Conservation (phyloP, 2,113 vertebrate species). For the Nyctereutes procyonoides region DNA sequence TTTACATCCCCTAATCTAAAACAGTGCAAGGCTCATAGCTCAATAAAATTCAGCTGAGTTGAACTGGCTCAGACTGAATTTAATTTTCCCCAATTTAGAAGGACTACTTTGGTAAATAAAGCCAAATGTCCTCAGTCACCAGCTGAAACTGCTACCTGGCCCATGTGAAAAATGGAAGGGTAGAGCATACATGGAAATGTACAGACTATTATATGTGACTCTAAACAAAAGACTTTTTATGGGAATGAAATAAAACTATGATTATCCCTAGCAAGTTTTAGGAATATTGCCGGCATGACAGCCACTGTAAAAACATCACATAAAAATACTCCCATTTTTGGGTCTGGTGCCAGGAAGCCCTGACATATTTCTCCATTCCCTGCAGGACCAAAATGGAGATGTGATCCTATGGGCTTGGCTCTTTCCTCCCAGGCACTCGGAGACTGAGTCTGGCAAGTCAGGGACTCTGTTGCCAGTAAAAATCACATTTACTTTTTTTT, state of each 20-base stretch:
- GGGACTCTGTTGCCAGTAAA: neutral
- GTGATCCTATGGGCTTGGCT: neutral
- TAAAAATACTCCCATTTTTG: conserved; percentile 50
- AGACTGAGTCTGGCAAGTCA: neutral
- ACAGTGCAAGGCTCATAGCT: neutral
- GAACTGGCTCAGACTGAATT: neutral
- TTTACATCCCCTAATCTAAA: neutral
- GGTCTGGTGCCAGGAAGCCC: neutral
- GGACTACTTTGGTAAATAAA: conserved; percentile 37
- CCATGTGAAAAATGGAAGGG: neutral
- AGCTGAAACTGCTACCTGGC: neutral
- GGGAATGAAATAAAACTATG: conserved; percentile 37
- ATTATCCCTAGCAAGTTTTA: conserved; percentile 30
- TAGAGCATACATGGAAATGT: neutral
- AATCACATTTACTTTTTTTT: neutral
- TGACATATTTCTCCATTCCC: neutral
- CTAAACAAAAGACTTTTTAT: neutral
- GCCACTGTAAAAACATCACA: conserved; percentile 37
- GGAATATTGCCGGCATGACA: neutral
- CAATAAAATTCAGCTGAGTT: neutral
- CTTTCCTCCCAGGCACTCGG: neutral
- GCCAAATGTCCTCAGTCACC: neutral
- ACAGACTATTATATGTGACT: neutral
- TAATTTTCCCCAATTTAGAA: neutral
- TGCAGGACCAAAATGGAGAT: neutral